Evolutionary conservation across 92 coral and sea anemone species (phyloP).

Genomic region (Porites evermanni): DNA sequence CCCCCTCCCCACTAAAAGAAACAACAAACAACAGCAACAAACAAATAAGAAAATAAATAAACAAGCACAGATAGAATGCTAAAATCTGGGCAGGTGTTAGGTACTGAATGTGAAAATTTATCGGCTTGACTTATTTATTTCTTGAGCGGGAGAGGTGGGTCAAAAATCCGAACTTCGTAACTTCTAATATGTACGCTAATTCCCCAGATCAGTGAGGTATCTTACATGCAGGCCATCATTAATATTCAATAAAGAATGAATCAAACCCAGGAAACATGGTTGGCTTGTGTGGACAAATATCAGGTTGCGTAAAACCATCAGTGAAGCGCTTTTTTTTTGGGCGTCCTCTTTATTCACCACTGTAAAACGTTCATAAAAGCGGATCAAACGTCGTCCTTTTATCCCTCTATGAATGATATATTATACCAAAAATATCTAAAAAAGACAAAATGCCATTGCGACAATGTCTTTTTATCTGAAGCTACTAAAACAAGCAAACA

Average conservation of each 20-base stretch:
- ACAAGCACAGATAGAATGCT: neutral
- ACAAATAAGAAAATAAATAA: no score
- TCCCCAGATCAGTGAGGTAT: conserved; percentile 18
- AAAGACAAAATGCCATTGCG: no score
- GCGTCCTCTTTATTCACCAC: conserved; percentile 30
- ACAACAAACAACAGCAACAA: no score
- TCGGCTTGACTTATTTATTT: conserved; percentile 17
- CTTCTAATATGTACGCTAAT: conserved; percentile 24
- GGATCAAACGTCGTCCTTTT: neutral
- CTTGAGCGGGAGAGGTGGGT: conserved; percentile 13
- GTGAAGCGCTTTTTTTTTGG: conserved; percentile 29
- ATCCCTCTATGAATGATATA: no score
- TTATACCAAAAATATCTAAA: no score
- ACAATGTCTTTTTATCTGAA: no score
- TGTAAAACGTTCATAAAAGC: neutral
- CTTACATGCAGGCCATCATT: conserved; percentile 13
- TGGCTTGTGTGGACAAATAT: conserved; percentile 36
- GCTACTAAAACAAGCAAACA: no score
- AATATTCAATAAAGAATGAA: conserved; percentile 25
- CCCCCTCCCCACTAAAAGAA: neutral
- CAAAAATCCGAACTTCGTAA: conserved; percentile 18
- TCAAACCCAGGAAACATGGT: conserved; percentile 27
- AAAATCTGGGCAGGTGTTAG: neutral
- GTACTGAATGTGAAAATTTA: conserved; percentile 15
- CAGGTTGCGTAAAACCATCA: conserved; percentile 26